Evolutionary conservation across 2,797 vertebrate species (phyloP), one percentile per base, ranked within the genome.

Genomic region (Chromobotia macracanthus): DNA sequence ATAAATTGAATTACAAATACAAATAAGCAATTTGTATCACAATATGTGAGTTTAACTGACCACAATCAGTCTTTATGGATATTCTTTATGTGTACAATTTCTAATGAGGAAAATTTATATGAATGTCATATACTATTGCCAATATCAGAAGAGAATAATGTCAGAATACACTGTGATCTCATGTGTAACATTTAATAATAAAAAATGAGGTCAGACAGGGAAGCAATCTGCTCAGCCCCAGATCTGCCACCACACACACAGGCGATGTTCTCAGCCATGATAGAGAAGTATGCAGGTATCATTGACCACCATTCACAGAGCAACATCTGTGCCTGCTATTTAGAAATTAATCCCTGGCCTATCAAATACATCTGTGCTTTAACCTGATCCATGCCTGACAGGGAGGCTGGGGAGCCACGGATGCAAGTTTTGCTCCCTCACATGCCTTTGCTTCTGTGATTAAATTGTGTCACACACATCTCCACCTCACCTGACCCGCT

Each of bases 291-390:
- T 77, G 38, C 23, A 18, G 56, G 44, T 61, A 38, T 77, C 53
- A 61, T n/a, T 61, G 46, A 69, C 56, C 75, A 31, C 64, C 18
- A 83, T 83, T 83, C 72, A 80, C 76, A 74, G 48, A 75, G 79
- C 84, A 84, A 56, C 67, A 81, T 61, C 79, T 63, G 55, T 74
- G 81, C 75, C 80, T 87, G 86, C 87, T 88, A 87, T 87, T 91
- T 88, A 85, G 53, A 88, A 87, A 89, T 86, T 85, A 91, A 92
- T 91, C 74, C 80, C 70, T n/a, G 76, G 76, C 78, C 82, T 84
- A 75, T 87, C 84, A 89, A 91, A 88, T 81, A 85, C 72, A 74
- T 84, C 87, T 80, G 75, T 79, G 84, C 81, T 79, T 87, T 86
- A 85, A 55, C 38, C 51, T 28, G 63, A 67, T 79, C n/a, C 11